Conservation (phyloP, 2,113 vertebrate species). For the Atractosteus spatula region DNA sequence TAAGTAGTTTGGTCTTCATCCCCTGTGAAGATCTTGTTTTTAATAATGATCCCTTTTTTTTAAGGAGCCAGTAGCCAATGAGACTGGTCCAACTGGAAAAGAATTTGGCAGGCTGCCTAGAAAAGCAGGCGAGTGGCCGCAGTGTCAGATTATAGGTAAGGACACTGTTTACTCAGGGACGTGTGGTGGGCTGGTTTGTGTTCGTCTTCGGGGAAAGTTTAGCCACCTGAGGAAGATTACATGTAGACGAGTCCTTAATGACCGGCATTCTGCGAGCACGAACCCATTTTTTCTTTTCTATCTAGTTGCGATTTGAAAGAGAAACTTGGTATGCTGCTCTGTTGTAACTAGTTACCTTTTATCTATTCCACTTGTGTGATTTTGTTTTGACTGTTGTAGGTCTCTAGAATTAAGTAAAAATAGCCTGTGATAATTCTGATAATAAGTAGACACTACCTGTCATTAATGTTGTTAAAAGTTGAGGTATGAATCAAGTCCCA, state of each 20-base stretch:
- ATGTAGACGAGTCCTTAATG: background rate
- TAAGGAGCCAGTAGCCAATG: background rate
- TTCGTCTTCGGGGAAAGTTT: background rate
- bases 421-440: no score
- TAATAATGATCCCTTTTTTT: slow-evolving; percentile 34
- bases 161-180: background rate
- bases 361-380: no score
- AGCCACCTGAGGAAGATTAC: background rate
- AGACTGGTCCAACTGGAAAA: background rate
- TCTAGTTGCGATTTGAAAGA: background rate
- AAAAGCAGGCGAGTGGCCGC: background rate
- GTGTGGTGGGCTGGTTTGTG: background rate
- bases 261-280: background rate
- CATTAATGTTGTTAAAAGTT: no score
- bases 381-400: no score
- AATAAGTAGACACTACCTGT: no score
- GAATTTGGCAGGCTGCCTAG: slow-evolving; percentile 10
- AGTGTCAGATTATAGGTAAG: background rate
- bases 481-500: no score
- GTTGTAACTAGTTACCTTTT: no score
- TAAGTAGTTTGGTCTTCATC: no score
- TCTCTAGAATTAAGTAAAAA: no score
- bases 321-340: background rate
- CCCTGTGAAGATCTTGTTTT: no score
- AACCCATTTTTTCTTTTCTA: no score